Base-by-base conservation (phyloP, 2,888 invertebrate genomes). In the Digitonthophagus gazella region DNA sequence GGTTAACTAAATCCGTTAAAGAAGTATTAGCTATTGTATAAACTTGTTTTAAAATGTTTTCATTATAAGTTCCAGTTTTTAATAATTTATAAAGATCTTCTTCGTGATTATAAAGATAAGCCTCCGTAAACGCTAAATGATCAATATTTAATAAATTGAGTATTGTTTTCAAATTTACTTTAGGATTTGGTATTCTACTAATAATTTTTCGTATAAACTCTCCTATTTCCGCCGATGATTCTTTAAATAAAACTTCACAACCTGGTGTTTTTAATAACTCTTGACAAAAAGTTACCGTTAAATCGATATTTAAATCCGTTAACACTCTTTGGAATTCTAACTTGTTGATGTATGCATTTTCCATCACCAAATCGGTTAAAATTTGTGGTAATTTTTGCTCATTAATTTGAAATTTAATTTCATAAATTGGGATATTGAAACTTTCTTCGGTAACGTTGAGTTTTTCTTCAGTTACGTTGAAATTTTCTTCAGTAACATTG, bases 21-120 rank as follows among this genome's bases (percentile, higher is more conserved):
- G 71, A 71, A 5, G 20, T n/a, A n/a, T 20, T 20, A 18, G 61
- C 18, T 4, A 61, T 18, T 14, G 16, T 18, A 8, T 61, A n/a
- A n/a, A 61, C 16, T 18, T 18, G 61, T 22, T 69, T 14, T 8
- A 73, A 22, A 20, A 69, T 68, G 14, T 58, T 64, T 18, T 65
- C 5, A 14, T 71, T 71, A 8, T 72, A 74, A 64, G 71, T 72
- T 18, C 73, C 74, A 2, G 16, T 68, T 8, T 66, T 56, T 8
- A 74, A 44, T n/a, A 73, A 58, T 44, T 68, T 20, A 18, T 69
- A 65, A 5, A 71, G 69, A 1, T 22, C 15, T 6, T 15, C 64
- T 58, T 74, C 71, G 11, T 68, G 69, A 2, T 69, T 71, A 28
- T n/a, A n/a, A n/a, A n/a, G n/a, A n/a, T n/a, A n/a, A n/a, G 67